Percentiles rank a stretch among this genome's conserved stretches.
Conservation (phyloP, 2,888 invertebrate species). For the Dryobotodes eremita region DNA sequence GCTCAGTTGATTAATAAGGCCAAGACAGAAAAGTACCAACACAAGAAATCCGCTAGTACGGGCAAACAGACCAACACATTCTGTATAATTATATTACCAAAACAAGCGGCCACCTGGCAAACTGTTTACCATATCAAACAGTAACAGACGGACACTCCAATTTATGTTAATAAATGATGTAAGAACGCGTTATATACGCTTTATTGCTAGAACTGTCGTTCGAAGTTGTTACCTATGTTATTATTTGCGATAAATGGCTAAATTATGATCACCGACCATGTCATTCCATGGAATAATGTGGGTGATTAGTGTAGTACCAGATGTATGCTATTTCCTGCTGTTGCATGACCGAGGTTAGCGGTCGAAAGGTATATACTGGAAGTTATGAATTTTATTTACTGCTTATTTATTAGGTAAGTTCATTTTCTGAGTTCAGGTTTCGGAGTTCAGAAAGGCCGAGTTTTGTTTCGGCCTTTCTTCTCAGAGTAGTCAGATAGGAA, state of each 20-base stretch:
- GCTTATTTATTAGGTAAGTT: too few relatives aligned
- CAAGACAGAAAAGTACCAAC: not conserved
- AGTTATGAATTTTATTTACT: constrained; percentile 3
- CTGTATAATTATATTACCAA: not conserved
- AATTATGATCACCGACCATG: constrained; percentile 47
- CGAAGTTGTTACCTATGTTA: constrained; percentile 9
- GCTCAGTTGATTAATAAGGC: not conserved
- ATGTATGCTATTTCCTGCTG: constrained; percentile 47
- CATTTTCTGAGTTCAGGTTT: not conserved
- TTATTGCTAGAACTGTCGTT: constrained; percentile 3
- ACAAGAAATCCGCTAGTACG: not conserved
- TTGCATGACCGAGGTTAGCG: constrained; percentile 43
- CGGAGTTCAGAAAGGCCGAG: too few relatives aligned
- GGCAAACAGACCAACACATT: not conserved
- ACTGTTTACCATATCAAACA: constrained; percentile 10
- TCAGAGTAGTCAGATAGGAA: too few relatives aligned
- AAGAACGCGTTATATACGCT: constrained; percentile 11
- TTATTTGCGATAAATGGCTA: constrained; percentile 42
- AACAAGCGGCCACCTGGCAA: constrained; percentile 5
- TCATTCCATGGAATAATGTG: constrained; percentile 52
- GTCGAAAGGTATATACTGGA: constrained; percentile 15
- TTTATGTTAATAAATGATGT: constrained; percentile 33
- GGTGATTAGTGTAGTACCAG: constrained; percentile 35
- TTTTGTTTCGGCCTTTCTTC: too few relatives aligned
- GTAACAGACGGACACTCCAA: not conserved